Percentiles rank a stretch among this genome's conserved stretches.
phyloP scores from a whole-genome alignment of 30 jellyfish, hydroid and myxozoan genomes.

The Turritopsis dohrnii region DNA sequence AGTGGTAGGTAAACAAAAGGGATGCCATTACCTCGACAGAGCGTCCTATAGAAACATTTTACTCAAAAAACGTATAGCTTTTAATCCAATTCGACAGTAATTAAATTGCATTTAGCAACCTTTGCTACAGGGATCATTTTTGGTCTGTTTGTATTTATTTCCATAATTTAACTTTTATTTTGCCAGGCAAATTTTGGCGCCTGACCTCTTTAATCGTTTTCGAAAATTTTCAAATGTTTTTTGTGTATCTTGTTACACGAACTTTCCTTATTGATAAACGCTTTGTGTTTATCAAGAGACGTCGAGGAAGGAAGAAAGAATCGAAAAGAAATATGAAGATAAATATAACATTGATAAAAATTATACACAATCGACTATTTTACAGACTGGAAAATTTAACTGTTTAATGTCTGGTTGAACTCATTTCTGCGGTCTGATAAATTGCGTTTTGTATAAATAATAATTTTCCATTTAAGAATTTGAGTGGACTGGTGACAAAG shows the following conservation, averaged over 20 bases:
- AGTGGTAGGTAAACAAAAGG: neutral
- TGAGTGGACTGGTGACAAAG: neutral
- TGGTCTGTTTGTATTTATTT: too few species aligned
- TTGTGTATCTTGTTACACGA: too few species aligned
- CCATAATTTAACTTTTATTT: too few species aligned
- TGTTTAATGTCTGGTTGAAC: neutral
- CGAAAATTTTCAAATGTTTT: neutral
- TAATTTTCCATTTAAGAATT: neutral
- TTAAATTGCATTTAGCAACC: neutral
- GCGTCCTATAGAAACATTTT: neutral
- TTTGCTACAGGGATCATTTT: too few species aligned
- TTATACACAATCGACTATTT: neutral
- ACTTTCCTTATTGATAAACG: neutral
- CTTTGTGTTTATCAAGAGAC: neutral
- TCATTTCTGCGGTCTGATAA: neutral
- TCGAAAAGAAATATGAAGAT: neutral
- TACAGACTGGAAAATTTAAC: neutral
- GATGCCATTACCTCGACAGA: neutral
- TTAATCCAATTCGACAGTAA: neutral
- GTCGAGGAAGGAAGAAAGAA: neutral
- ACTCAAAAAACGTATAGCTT: neutral
- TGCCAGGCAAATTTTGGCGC: neutral
- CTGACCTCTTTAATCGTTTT: neutral
- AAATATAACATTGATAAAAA: neutral
- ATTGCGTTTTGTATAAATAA: neutral